Base-by-base conservation (phyloP, 2,797 vertebrate species). In the Cirrhinus mrigala region DNA sequence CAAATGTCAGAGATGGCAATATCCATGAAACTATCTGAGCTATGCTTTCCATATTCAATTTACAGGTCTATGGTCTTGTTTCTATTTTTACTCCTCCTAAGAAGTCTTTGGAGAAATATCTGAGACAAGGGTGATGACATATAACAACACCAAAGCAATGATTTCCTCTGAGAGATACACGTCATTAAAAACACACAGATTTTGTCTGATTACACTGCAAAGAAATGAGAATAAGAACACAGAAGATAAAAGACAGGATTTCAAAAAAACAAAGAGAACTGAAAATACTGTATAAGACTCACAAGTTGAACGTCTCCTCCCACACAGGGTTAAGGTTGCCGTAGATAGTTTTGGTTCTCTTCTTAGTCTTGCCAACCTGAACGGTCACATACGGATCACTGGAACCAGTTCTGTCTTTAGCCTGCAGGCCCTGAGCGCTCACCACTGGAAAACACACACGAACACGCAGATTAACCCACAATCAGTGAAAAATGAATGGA, bases 271-370 rank as follows among this genome's bases (percentile, higher is more conserved):
- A 52, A 48, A 56, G 73, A 56, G 33, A 78, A 56, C 24, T 22
- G 18, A 66, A 52, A 40, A 73, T 27, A 52, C 10, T 79, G 9
- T 24, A 71, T 46, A 1, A 82, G 12, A 84, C 98, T 98, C 92
- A 99, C 98, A 99, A 99, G 91, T 96, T 95, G 89, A 97, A 99
- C 56, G 96, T 98, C 84, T 99, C 98, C 85, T 99, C 98, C 98
- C 98, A 99, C 76, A 99, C 94, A 0, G 98, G 98, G 92, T 99
- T 99, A 85, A 99, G 94, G 92, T 99, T 99, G 16, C 98, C 97
- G 56, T 97, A 99, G 90, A 99, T 99, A 0, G 98, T 99, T 93
- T 99, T 99, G 46, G 98, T 99, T 81, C 98, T 97, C 92, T 97
- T 99, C 94, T 99, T 99, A 64, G 97, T 99, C 93, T 99, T 99